Evolutionary conservation across 2,888 invertebrate species (phyloP).

Genomic region (Danaus chrysippus): DNA sequence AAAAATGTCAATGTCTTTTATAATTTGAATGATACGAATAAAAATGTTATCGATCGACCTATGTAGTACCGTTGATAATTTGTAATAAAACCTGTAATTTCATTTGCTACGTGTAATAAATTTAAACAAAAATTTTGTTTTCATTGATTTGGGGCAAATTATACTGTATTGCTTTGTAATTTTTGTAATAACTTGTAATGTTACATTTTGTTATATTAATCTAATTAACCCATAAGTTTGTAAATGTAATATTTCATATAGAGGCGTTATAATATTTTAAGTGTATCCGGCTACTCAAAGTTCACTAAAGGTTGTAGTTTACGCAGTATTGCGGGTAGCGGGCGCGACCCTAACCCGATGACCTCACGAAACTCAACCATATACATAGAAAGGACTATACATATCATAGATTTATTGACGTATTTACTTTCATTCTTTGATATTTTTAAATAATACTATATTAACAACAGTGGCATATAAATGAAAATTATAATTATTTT

Average conservation of each 20-base stretch:
- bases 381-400: neutral
- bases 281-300: neutral
- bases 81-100: neutral
- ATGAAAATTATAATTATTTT: too few species aligned
- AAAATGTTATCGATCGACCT: too few species aligned
- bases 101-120: neutral
- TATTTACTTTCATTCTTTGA: neutral
- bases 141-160: neutral
- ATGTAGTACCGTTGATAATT: too few species aligned
- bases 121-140: neutral
- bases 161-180: neutral
- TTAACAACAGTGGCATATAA: too few species aligned
- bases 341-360: constrained; percentile 52
- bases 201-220: too few species aligned
- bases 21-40: too few species aligned
- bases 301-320: constrained; percentile 19
- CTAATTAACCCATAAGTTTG: too few species aligned
- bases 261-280: neutral
- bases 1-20: too few species aligned
- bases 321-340: constrained; percentile 31
- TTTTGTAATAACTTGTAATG: too few species aligned
- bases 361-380: constrained; percentile 46
- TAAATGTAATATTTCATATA: too few species aligned
- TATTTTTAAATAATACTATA: too few species aligned
- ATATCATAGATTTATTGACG: neutral